Evolutionary conservation across 2,888 invertebrate species (phyloP).

Genomic region (Ornithoptera alexandrae): DNA sequence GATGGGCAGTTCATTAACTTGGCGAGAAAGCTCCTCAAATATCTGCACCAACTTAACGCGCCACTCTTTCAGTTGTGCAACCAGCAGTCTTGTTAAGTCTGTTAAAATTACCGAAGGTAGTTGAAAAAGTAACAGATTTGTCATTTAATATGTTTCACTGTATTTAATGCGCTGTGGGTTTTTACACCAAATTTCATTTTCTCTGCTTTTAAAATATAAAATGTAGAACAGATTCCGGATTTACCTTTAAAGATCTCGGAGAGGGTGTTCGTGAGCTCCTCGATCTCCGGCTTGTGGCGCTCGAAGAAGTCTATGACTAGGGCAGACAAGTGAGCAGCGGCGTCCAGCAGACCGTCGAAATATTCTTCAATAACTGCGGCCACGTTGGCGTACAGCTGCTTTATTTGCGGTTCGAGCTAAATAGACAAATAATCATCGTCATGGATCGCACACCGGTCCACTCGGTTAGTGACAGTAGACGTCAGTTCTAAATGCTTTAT

Average conservation of each 20-base stretch:
- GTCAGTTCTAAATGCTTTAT: no score
- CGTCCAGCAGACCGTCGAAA: slow-evolving; percentile 60
- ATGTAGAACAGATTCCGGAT: background rate
- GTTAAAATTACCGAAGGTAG: slow-evolving; percentile 20
- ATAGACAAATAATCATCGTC: no score
- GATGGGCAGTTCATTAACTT: slow-evolving; percentile 69
- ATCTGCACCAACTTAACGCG: slow-evolving; percentile 54
- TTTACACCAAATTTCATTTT: no score
- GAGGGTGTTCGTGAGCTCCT: slow-evolving; percentile 78
- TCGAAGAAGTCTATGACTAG: slow-evolving; percentile 80
- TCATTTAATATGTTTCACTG: no score
- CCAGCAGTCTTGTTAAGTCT: slow-evolving; percentile 68
- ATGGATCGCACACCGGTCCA: no score
- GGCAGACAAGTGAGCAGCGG: slow-evolving; percentile 76
- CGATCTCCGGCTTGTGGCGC: slow-evolving; percentile 83
- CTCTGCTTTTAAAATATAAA: no score
- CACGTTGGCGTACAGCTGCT: slow-evolving; percentile 54
- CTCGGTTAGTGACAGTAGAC: no score
- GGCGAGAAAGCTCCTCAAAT: slow-evolving; percentile 51
- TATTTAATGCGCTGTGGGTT: no score
- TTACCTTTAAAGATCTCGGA: slow-evolving; percentile 77
- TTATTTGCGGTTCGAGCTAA: slow-evolving; percentile 62
- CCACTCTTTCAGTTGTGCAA: slow-evolving; percentile 67
- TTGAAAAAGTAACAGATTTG: no score
- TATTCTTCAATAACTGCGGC: slow-evolving; percentile 63